A percentile compares a stretch with the other conserved stretches of the same genome.
Evolutionary conservation across 2,113 vertebrate species (phyloP).

Genomic region (Lepisosteus osseus): DNA sequence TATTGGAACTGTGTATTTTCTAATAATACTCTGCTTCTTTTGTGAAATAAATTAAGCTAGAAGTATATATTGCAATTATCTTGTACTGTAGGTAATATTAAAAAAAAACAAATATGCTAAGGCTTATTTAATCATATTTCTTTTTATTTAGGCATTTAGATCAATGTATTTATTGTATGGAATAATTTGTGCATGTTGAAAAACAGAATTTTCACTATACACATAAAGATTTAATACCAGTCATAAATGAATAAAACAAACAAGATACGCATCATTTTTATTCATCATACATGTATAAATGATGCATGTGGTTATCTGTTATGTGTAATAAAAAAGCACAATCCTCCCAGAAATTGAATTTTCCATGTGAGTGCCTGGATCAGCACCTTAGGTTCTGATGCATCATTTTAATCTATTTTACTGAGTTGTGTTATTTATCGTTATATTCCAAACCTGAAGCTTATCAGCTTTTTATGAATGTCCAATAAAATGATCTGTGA

Average conservation of each 20-base stretch:
- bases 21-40: no score
- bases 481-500: no score
- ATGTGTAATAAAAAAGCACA: conserved; percentile 33
- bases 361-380: conserved; percentile 38
- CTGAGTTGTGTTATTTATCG: conserved; percentile 29
- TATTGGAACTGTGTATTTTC: no score
- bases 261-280: conserved; percentile 13
- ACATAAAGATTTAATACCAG: neutral
- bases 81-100: neutral
- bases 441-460: no score
- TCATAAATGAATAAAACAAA: conserved; percentile 10
- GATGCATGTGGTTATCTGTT: conserved; percentile 12
- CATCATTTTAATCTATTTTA: conserved; percentile 41
- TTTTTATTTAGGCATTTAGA: no score
- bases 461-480: no score
- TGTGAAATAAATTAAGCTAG: no score
- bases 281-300: conserved; percentile 2
- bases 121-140: no score
- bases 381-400: conserved; percentile 38
- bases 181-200: no score
- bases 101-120: neutral
- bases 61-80: no score
- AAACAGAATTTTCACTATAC: no score
- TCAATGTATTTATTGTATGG: no score
- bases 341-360: conserved; percentile 33